Percentiles rank a stretch among this genome's conserved stretches.
Evolutionary conservation across 2,888 invertebrate genomes (phyloP).

Genomic region (Ormyrus labotus): DNA sequence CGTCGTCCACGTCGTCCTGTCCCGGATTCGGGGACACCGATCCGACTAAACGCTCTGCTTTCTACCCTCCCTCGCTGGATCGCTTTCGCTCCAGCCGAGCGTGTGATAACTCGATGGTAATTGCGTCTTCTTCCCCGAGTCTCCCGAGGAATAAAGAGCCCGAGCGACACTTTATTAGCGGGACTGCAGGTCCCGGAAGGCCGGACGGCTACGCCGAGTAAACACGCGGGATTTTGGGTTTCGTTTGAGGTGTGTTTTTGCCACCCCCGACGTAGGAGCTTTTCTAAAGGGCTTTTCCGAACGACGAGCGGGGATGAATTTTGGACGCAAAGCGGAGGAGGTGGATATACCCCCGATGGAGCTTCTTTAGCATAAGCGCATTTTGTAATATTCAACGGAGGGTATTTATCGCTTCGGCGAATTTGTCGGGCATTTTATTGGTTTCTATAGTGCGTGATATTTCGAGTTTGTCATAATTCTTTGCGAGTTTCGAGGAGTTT

Average conservation of each 20-base stretch:
- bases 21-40: not conserved
- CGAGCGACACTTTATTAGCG: slow-evolving; percentile 46
- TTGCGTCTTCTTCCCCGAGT: slow-evolving; percentile 10
- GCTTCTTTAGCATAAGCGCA: too few species aligned
- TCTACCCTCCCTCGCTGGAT: not conserved
- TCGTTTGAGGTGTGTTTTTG: not conserved
- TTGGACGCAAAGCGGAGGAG: too few species aligned
- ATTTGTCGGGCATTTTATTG: too few species aligned
- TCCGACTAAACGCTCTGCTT: not conserved
- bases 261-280: too few species aligned
- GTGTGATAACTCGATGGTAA: slow-evolving; percentile 49
- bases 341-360: too few species aligned
- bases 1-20: slow-evolving; percentile 52
- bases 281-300: too few species aligned
- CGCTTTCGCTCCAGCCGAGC: slow-evolving; percentile 5
- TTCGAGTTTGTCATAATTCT: too few species aligned
- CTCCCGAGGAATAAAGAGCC: slow-evolving; percentile 2
- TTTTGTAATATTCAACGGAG: too few species aligned
- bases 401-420: too few species aligned
- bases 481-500: too few species aligned
- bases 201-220: slow-evolving; percentile 29
- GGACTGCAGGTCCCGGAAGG: slow-evolving; percentile 20
- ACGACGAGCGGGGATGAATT: too few species aligned
- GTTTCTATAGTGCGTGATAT: too few species aligned
- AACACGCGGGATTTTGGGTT: slow-evolving; percentile 34